These are phyloP conservation scores for Lasioglossum marginatum DNA, from an alignment of 2,888 invertebrate species.

Conservation along the genomic window DNA sequence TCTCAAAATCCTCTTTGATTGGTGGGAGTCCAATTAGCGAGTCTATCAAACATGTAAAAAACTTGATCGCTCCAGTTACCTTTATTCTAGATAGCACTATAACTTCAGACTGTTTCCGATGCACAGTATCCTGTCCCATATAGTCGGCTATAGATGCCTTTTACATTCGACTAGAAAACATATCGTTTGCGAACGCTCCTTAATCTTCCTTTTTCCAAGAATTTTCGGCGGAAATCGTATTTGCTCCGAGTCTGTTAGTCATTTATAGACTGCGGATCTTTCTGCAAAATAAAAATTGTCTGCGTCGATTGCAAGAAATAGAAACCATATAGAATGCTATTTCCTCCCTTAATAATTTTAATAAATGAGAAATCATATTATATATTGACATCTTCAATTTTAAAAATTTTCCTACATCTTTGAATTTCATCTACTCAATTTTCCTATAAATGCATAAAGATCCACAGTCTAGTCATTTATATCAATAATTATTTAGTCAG, in stretches of 20 bases:
- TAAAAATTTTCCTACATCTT: no score
- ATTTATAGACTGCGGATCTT: no score
- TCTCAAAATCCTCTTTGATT: conserved; percentile 19
- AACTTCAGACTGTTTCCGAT: neutral
- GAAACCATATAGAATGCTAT: no score
- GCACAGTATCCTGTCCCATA: neutral
- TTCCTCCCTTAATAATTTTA: no score
- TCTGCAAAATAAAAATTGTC: no score
- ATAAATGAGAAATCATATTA: no score
- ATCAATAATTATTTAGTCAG: neutral
- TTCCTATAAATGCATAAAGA: no score
- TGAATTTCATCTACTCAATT: no score
- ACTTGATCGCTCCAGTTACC: neutral
- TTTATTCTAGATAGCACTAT: neutral
- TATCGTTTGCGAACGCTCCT: neutral
- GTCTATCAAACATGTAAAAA: conserved; percentile 4
- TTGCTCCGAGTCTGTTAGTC: neutral
- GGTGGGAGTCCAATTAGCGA: conserved; percentile 13
- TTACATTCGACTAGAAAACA: neutral
- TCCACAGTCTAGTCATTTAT: no score
- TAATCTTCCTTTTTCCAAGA: neutral
- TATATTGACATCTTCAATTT: no score
- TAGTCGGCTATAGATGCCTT: neutral
- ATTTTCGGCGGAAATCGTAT: neutral
- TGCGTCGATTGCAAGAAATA: no score